These are phyloP conservation scores for Coelinius sp. DNA, from an alignment of 2,888 invertebrate species.

Conservation along the genomic window DNA sequence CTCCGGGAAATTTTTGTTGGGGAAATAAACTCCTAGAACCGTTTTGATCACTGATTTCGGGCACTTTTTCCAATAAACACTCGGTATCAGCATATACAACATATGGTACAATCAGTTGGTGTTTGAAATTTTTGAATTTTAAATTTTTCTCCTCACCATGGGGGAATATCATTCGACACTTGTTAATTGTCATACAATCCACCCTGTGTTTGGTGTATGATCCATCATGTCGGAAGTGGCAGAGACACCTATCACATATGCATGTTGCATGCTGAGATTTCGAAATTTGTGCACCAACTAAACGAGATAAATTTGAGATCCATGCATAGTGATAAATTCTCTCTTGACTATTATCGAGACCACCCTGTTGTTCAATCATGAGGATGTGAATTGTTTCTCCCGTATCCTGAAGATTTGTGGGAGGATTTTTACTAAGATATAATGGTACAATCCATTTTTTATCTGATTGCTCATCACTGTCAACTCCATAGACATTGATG, in stretches of 20 bases:
- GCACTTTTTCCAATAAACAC: too few species aligned
- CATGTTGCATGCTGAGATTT: not conserved
- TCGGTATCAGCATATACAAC: conserved; percentile 42
- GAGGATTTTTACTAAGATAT: not conserved
- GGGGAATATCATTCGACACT: conserved; percentile 22
- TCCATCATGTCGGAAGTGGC: not conserved
- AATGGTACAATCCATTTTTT: not conserved
- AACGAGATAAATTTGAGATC: not conserved
- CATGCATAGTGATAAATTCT: too few species aligned
- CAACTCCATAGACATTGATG: conserved; percentile 14
- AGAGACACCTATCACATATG: too few species aligned
- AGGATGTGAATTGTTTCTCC: not conserved
- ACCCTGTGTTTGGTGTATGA: not conserved
- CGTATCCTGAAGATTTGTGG: not conserved
- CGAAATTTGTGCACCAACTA: not conserved
- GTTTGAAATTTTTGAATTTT: conserved; percentile 35
- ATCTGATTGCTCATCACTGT: not conserved
- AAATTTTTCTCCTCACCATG: conserved; percentile 29
- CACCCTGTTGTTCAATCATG: not conserved
- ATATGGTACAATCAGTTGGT: conserved; percentile 40
- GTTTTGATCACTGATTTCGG: too few species aligned
- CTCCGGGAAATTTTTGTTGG: too few species aligned
- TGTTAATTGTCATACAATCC: not conserved
- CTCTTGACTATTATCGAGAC: not conserved
- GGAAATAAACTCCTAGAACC: too few species aligned